phyloP scores from a whole-genome alignment of 2,113 vertebrate genomes.

The mouse (Mus musculus) region GRCm39 chr9:61586501-61587000 shows the following conservation, averaged over 20 bases:
- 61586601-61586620: background rate
- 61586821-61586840: accelerated
- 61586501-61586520: background rate
- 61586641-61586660: background rate
- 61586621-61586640: background rate
- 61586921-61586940: background rate
- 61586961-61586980: background rate
- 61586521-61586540: background rate
- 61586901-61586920: background rate
- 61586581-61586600: background rate
- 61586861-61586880: background rate
- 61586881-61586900: background rate
- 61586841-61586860: background rate
- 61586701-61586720: background rate
- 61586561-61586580: background rate
- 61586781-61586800: background rate
- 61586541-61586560: background rate
- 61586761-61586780: background rate
- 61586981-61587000: background rate
- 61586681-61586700: background rate
- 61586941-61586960: background rate
- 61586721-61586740: background rate
- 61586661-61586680: background rate
- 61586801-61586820: background rate
- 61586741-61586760: background rate